phyloP scores from a whole-genome alignment of 2,888 invertebrate genomes.

The Agrilus biguttatus region DNA sequence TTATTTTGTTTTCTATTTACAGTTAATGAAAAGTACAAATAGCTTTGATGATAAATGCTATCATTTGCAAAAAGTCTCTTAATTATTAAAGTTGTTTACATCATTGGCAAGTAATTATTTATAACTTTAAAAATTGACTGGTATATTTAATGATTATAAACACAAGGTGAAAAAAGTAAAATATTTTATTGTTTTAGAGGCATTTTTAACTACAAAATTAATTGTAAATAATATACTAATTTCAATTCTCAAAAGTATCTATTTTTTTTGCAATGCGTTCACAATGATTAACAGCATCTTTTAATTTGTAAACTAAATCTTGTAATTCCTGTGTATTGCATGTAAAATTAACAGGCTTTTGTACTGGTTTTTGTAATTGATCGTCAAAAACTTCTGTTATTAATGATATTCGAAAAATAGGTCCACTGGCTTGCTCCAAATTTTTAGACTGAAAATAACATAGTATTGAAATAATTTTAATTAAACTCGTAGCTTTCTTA shows the following conservation, averaged over 20 bases:
- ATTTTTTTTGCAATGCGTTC: slow-evolving; percentile 30
- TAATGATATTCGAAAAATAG: slow-evolving; percentile 25
- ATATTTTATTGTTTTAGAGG: not conserved
- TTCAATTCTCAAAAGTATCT: slow-evolving; percentile 11
- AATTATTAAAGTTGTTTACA: not conserved
- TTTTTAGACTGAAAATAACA: slow-evolving; percentile 21
- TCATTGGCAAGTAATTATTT: not conserved
- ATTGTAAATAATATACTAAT: not conserved
- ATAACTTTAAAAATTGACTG: too few relatives aligned
- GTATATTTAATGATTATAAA: too few relatives aligned
- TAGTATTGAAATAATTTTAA: not conserved
- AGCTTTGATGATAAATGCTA: too few relatives aligned
- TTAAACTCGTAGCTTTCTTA: not conserved
- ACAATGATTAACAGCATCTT: slow-evolving; percentile 47
- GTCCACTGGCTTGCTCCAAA: slow-evolving; percentile 22
- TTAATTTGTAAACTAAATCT: slow-evolving; percentile 51
- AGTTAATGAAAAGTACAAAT: too few relatives aligned
- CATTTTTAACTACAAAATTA: too few relatives aligned
- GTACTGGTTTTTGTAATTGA: slow-evolving; percentile 27
- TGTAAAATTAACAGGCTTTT: slow-evolving; percentile 40
- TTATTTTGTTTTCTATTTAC: too few relatives aligned
- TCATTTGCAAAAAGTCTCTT: too few relatives aligned
- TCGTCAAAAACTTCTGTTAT: slow-evolving; percentile 21
- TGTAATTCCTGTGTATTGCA: slow-evolving; percentile 49
- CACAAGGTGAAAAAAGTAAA: not conserved